Evolutionary conservation across 2,797 vertebrate species (phyloP).

Genomic region (Argya squamiceps): DNA sequence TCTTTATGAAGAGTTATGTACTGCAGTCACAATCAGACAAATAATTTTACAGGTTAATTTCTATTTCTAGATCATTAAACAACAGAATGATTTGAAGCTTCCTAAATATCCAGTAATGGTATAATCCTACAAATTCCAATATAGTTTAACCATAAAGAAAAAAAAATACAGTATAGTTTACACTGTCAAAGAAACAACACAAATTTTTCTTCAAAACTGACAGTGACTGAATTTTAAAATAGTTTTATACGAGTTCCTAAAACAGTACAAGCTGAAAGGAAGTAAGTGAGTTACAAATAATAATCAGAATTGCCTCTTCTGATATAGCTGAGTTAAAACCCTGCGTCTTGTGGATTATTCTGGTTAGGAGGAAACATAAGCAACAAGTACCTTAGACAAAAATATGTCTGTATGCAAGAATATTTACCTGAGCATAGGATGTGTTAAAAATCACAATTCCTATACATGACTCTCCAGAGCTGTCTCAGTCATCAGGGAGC

Average conservation of each 20-base stretch:
- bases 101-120: background rate
- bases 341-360: background rate
- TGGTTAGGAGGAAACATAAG: background rate
- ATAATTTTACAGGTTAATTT: background rate
- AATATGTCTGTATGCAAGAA: background rate
- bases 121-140: background rate
- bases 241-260: background rate
- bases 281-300: background rate
- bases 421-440: background rate
- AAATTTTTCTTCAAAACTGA: background rate
- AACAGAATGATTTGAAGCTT: background rate
- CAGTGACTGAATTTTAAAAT: background rate
- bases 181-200: background rate
- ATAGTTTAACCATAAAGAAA: background rate
- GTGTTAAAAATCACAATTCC: background rate
- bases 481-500: background rate
- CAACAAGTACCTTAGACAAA: background rate
- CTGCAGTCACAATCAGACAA: background rate
- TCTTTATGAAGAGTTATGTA: background rate
- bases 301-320: background rate
- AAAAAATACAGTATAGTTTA: background rate
- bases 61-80: background rate
- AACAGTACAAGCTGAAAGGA: background rate
- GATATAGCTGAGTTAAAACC: background rate
- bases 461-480: background rate